These are phyloP conservation scores for Saccostrea glomerata DNA, from an alignment of 1,140 invertebrate genomes.

Conservation along the genomic window DNA sequence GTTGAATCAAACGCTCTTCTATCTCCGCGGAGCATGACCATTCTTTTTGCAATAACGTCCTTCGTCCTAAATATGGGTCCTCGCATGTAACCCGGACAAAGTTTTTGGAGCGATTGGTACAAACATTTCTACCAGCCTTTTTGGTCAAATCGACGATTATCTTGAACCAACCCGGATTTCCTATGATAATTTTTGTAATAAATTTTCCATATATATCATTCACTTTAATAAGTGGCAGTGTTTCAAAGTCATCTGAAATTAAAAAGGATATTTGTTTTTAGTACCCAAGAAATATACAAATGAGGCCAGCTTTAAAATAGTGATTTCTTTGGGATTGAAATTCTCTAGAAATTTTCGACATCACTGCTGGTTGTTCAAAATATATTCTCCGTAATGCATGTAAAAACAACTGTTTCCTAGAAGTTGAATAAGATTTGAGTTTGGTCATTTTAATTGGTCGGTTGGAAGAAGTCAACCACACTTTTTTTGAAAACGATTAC, in stretches of 20 bases:
- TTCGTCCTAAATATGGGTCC: neutral
- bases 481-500: too few species aligned
- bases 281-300: too few species aligned
- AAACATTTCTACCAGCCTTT: neutral
- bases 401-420: too few species aligned
- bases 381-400: too few species aligned
- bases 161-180: neutral
- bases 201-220: neutral
- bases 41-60: neutral
- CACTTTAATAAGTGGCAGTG: neutral
- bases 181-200: neutral
- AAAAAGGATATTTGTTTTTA: neutral
- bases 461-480: too few species aligned
- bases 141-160: neutral
- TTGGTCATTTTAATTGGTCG: too few species aligned
- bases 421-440: too few species aligned
- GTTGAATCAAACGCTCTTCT: neutral
- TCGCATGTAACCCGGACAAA: neutral
- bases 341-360: too few species aligned
- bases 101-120: neutral
- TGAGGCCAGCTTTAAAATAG: too few species aligned
- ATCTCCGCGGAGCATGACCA: neutral
- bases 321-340: too few species aligned
- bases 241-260: neutral
- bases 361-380: too few species aligned